Evolutionary conservation across 1,140 invertebrate genomes (phyloP), one percentile per base, ranked within the genome.

Genomic region (Portunus trituberculatus): DNA sequence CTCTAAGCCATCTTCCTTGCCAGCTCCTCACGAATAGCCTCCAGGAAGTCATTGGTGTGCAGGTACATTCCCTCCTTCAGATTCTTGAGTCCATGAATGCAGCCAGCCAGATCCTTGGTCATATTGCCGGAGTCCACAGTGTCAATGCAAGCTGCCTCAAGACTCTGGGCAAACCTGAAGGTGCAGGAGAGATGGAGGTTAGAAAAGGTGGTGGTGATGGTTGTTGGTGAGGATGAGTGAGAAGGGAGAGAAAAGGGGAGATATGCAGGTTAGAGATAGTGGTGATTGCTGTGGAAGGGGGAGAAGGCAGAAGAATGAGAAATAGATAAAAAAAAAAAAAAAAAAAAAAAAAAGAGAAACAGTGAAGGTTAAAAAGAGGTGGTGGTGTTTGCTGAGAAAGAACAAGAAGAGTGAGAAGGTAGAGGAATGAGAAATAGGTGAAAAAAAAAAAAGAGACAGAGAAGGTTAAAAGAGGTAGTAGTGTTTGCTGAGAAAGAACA

Each of bases 1-100:
- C 8, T 39, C 87, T 93, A 96, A 96, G 96, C 96, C 87, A 98
- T 97, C 96, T 98, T 98, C 95, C 98, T 98, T 94, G 98, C 98
- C 95, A 99, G 97, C 97, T 99, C 99, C 96, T 99, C 98, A 92
- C 99, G 99, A 87, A 99, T 97, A 97, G 99, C 99, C 97, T 99
- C 98, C 97, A 99, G 98, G 97, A 99, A 99, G 96, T 99, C 99
- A 97, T 99, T 99, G 0, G 99, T 99, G 97, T 99, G 99, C 96
- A 99, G 97, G 97, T 99, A 99, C 97, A 99, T 99, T 48, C 97
- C 97, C 95, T 98, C 97, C 96, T 98, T 97, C 0, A 99, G 98
- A 96, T 98, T 98, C 92, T 91, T 97, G 32, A 97, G 59, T 4
- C 98, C 98, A 97, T 99, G 98, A 96, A 99, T 98, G 96, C 98